Conservation (phyloP, 2,113 vertebrate genomes). For the Embiotoca jacksoni region DNA sequence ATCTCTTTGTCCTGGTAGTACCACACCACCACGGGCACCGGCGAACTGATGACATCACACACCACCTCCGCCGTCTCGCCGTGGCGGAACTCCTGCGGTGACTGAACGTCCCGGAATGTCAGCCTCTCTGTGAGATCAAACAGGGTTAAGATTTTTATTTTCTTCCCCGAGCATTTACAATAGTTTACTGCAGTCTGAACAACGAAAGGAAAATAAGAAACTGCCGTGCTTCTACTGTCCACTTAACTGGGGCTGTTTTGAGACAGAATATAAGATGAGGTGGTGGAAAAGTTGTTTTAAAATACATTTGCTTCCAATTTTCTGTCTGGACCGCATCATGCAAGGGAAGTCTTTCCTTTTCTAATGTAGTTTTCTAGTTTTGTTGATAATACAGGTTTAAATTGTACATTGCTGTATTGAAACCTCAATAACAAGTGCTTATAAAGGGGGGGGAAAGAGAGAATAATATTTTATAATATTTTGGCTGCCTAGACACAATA, state of each 20-base stretch:
- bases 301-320: conserved; percentile 20
- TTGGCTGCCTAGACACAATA: too few relatives aligned
- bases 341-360: neutral
- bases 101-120: conserved; percentile 91
- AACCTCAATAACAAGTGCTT: too few relatives aligned
- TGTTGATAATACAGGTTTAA: neutral
- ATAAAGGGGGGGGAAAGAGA: too few relatives aligned
- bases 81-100: conserved; percentile 95
- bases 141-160: conserved; percentile 19
- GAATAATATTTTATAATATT: too few relatives aligned
- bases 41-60: conserved; percentile 94
- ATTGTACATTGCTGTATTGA: neutral
- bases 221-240: neutral
- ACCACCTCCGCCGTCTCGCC: conserved; percentile 94
- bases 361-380: neutral
- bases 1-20: conserved; percentile 94
- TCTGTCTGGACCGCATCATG: neutral
- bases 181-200: conserved; percentile 30
- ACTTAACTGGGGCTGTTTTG: neutral
- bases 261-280: neutral
- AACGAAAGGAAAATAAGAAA: conserved; percentile 51
- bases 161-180: conserved; percentile 2
- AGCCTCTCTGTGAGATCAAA: conserved; percentile 90
- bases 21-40: conserved; percentile 95
- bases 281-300: conserved; percentile 5